Percentiles rank a stretch among this genome's conserved stretches.
Conservation (phyloP, 2,888 invertebrate genomes). For the Drosophila mayaguana region DNA sequence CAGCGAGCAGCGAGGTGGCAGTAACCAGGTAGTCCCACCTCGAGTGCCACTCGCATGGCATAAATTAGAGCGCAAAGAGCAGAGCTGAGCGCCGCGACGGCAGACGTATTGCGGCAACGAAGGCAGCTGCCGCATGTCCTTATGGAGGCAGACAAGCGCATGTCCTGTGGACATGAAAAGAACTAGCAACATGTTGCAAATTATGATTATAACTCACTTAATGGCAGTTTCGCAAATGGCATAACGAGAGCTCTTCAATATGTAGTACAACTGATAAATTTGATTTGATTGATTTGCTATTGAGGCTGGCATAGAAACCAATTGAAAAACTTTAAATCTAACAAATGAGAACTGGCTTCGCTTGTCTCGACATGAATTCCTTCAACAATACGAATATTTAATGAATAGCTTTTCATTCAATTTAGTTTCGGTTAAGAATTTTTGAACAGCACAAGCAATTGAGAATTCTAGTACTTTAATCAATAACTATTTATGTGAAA, state of each 20-base stretch:
- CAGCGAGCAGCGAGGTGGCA: not conserved
- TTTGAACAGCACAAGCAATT: not conserved
- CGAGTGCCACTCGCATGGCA: conserved; percentile 60
- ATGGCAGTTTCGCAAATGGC: conserved; percentile 13
- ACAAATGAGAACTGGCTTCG: no score
- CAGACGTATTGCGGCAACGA: conserved; percentile 42
- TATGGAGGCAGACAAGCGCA: conserved; percentile 44
- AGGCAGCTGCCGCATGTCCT: conserved; percentile 43
- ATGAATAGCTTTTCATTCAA: not conserved
- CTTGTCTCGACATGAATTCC: no score
- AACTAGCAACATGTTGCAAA: conserved; percentile 57
- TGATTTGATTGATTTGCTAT: not conserved
- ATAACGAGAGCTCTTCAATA: conserved; percentile 2
- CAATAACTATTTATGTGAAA: not conserved
- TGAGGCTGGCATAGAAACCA: not conserved
- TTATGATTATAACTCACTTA: conserved; percentile 50
- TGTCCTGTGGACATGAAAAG: conserved; percentile 14
- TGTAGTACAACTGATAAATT: not conserved
- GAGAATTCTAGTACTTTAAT: not conserved
- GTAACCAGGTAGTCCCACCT: conserved; percentile 10
- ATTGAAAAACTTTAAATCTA: not conserved
- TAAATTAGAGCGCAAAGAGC: conserved; percentile 64
- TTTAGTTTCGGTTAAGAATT: not conserved
- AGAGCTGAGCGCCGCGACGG: conserved; percentile 20
- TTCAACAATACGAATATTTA: no score